These are phyloP conservation scores for Geothlypis trichas DNA, from an alignment of 2,113 vertebrate species.

Conservation along the genomic window DNA sequence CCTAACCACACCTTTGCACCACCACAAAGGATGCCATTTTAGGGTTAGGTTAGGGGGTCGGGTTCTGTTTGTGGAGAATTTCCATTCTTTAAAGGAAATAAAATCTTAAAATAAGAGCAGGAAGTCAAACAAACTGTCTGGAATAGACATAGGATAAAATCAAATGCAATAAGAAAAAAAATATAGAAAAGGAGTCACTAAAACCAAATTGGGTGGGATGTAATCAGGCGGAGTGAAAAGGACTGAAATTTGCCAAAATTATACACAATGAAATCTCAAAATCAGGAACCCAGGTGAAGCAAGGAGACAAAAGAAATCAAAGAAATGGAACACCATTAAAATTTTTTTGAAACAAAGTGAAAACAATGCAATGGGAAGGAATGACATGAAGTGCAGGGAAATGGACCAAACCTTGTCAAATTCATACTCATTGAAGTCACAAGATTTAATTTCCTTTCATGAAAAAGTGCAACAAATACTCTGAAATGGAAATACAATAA, in stretches of 20 bases:
- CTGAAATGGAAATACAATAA: not conserved
- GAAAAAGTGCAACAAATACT: not conserved
- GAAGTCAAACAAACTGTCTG: not conserved
- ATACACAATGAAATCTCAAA: accelerated
- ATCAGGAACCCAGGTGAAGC: not conserved
- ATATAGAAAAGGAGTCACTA: not conserved
- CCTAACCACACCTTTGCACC: not conserved
- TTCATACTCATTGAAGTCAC: accelerated
- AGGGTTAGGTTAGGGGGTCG: not conserved
- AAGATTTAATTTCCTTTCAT: not conserved
- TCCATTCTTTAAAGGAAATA: not conserved
- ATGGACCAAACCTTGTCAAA: not conserved
- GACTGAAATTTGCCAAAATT: not conserved
- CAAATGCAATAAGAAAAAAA: not conserved
- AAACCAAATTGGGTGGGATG: not conserved
- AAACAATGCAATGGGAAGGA: not conserved
- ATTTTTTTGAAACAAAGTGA: not conserved
- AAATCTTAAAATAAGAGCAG: not conserved
- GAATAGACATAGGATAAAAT: not conserved
- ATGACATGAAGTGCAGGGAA: not conserved
- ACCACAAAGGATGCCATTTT: not conserved
- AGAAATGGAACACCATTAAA: not conserved
- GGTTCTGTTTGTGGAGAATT: not conserved
- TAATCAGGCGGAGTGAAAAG: not conserved
- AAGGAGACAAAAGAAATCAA: not conserved